Evolutionary conservation across 2,888 invertebrate genomes (phyloP), one percentile per base, ranked within the genome.

Genomic region (Euclidia mi): DNA sequence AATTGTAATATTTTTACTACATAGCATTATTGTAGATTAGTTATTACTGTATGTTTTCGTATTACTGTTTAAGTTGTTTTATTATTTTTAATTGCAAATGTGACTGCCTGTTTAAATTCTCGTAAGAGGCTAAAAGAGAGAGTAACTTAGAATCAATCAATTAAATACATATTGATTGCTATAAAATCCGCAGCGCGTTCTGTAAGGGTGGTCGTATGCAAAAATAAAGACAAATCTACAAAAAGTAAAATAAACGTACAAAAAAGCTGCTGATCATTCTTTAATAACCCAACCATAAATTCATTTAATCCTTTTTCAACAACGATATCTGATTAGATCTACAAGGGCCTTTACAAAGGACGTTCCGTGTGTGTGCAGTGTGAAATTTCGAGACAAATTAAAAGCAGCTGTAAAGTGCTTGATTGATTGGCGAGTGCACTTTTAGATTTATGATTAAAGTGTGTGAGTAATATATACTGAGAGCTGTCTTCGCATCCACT

Each of bases 321-420:
- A 42, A 65, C 67, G 65, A 70, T 70, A 71, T 64, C 55, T 41
- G 71, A 76, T 77, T 53, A 59, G 62, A 68, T 79, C 72, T 78
- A 56, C 15, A 72, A 12, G 69, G 55, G 37, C 18, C 77, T 65
- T 78, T 71, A 79, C 71, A 76, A 76, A 67, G 69, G 71, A 47
- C 61, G 58, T 69, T 66, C 65, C 71, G 70, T 76, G 47, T 65
- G 61, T 66, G 62, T 59, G 76, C 83, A 84, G 85, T 84, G 87
- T 82, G 82, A 87, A 88, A 81, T 82, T 85, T 80, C 84, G 85
- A 81, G 85, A 87, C 85, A 89, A 91, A 92, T 92, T 90, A 87
- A 88, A 85, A 76, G 80, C 93, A 92, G 91, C 92, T 93, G 92
- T 80, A 76, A 77, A 81, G 81, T 77, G 69, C 61, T 74, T 73